Conservation (phyloP, 2,888 invertebrate genomes). For the Hirtodrosophila histrioides region DNA sequence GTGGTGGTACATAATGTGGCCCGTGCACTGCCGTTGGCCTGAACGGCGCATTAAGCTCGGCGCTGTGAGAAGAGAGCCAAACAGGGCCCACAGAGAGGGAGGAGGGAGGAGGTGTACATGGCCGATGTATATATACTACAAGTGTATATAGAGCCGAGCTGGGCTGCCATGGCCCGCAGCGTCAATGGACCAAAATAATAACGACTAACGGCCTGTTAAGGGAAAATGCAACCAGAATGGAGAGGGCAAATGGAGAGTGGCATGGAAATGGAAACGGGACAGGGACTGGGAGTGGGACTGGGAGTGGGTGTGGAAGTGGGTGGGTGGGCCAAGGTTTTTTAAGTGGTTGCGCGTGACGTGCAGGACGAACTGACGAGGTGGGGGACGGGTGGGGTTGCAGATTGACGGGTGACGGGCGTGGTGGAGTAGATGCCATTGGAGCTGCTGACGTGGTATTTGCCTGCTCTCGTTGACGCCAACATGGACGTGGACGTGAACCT, state of each 20-base stretch:
- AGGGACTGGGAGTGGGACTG: constrained; percentile 24
- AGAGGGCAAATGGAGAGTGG: constrained; percentile 52
- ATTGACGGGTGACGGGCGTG: constrained; percentile 2
- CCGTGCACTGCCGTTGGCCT: constrained; percentile 55
- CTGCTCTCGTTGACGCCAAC: constrained; percentile 59
- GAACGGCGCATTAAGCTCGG: constrained; percentile 61
- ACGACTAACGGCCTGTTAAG: constrained; percentile 78
- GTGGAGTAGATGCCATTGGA: constrained; percentile 44
- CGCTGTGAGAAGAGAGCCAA: constrained; percentile 7
- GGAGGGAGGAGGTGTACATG: constrained; percentile 18
- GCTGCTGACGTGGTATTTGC: constrained; percentile 76
- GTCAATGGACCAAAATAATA: constrained; percentile 84
- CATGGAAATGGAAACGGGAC: constrained; percentile 28
- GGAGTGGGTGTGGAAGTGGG: constrained; percentile 4
- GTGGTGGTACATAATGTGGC: constrained; percentile 69
- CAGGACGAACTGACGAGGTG: constrained; percentile 35
- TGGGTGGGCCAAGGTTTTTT: constrained; percentile 75
- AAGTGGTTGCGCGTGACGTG: constrained; percentile 81
- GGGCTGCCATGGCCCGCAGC: constrained; percentile 74
- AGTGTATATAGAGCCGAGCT: constrained; percentile 53
- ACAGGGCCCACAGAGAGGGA: background rate
- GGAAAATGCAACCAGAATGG: constrained; percentile 61
- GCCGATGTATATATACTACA: constrained; percentile 19
- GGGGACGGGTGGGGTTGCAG: constrained; percentile 9
- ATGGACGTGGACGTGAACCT: constrained; percentile 17